Percentiles rank a stretch among this genome's conserved stretches.
Conservation (phyloP, 2,888 invertebrate genomes). For the Sesia apiformis region DNA sequence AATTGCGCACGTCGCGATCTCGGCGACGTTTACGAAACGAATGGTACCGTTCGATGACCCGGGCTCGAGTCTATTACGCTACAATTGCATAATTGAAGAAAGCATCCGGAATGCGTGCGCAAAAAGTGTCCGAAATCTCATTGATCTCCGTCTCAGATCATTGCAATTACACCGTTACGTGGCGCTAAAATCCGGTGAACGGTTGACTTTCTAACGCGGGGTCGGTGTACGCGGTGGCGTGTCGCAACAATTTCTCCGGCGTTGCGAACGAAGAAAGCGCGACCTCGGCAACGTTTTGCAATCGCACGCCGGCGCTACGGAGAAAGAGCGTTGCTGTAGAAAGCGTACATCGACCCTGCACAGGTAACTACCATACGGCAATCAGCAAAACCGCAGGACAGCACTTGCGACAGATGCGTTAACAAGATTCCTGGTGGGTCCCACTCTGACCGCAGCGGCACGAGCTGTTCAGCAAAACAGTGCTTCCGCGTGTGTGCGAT, state of each 20-base stretch:
- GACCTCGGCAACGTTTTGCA: slow-evolving; percentile 71
- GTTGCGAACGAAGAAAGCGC: slow-evolving; percentile 73
- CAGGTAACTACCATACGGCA: slow-evolving; percentile 12
- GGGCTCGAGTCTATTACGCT: slow-evolving; percentile 44
- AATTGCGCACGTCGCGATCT: slow-evolving; percentile 38
- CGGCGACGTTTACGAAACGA: slow-evolving; percentile 41
- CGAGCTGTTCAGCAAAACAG: slow-evolving; percentile 30
- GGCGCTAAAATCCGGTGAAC: slow-evolving; percentile 65
- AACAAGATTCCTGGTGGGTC: slow-evolving; percentile 34
- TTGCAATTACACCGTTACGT: slow-evolving; percentile 71
- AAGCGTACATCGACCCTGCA: slow-evolving; percentile 51
- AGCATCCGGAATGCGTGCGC: slow-evolving; percentile 64
- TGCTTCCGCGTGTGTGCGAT: slow-evolving; percentile 35
- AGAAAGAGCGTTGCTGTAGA: slow-evolving; percentile 52
- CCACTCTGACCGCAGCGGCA: slow-evolving; percentile 33
- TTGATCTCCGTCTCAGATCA: slow-evolving; percentile 60
- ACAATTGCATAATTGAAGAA: slow-evolving; percentile 69
- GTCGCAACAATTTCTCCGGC: slow-evolving; percentile 73
- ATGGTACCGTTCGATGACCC: slow-evolving; percentile 58
- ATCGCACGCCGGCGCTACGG: slow-evolving; percentile 38
- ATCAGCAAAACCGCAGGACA: slow-evolving; percentile 30
- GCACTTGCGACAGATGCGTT: slow-evolving; percentile 39
- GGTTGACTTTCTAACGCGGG: slow-evolving; percentile 73
- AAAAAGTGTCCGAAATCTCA: slow-evolving; percentile 63
- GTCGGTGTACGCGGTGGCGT: slow-evolving; percentile 67